These are phyloP conservation scores for Thalpophila matura DNA, from an alignment of 2,888 invertebrate species.

Conservation along the genomic window DNA sequence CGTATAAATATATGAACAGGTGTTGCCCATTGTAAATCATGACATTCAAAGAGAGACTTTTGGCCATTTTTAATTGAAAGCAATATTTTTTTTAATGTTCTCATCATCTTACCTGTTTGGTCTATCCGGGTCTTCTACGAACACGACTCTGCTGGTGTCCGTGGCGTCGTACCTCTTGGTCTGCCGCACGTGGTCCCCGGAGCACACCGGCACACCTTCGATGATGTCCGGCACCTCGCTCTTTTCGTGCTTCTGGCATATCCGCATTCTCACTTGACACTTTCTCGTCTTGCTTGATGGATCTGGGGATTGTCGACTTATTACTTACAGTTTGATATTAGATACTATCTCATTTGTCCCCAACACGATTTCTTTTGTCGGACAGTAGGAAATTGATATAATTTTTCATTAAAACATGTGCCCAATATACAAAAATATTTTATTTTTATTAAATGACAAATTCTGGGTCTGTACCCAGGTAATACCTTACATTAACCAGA, in stretches of 20 bases:
- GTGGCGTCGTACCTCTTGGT: constrained; percentile 74
- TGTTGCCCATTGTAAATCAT: constrained; percentile 23
- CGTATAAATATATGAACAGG: no score
- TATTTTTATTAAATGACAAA: no score
- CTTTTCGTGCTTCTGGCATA: constrained; percentile 86
- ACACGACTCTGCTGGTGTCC: constrained; percentile 78
- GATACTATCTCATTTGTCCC: no score
- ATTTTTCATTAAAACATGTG: no score
- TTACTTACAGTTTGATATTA: no score
- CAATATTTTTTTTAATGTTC: no score
- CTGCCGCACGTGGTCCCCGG: constrained; percentile 78
- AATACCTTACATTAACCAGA: no score
- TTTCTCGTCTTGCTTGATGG: constrained; percentile 82
- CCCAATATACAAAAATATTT: no score
- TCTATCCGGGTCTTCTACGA: constrained; percentile 79
- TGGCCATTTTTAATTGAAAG: neutral
- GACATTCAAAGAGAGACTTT: constrained; percentile 15
- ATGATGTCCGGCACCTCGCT: constrained; percentile 89
- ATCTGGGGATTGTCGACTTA: constrained; percentile 73
- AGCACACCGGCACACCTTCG: constrained; percentile 88
- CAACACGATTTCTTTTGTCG: no score
- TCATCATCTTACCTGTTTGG: constrained; percentile 75
- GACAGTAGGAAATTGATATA: no score
- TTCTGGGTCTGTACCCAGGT: no score
- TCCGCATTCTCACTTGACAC: constrained; percentile 79